A percentile compares a stretch with the other conserved stretches of the same genome.
Evolutionary conservation across 2,888 invertebrate genomes (phyloP).

Genomic region (Melitaea athalia): DNA sequence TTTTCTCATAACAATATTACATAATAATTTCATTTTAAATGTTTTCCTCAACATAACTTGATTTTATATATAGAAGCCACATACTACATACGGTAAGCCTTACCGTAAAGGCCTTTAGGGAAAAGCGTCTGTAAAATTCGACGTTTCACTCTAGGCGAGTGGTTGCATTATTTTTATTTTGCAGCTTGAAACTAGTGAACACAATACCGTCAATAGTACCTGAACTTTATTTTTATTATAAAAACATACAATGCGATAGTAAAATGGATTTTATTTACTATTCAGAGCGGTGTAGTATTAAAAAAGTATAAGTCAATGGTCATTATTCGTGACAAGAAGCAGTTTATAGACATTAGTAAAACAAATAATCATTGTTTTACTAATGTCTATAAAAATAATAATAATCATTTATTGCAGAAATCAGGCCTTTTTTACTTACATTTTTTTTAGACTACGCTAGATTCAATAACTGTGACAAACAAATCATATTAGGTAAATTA

Average conservation of each 20-base stretch:
- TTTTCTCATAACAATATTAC: background rate
- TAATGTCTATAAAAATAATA: too few species aligned
- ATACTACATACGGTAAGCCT: background rate
- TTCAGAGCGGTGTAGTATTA: too few species aligned
- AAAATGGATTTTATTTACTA: background rate
- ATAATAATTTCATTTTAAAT: background rate
- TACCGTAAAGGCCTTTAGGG: background rate
- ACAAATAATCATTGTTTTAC: too few species aligned
- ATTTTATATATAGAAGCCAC: background rate
- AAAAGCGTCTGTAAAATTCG: background rate
- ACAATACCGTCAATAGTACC: background rate
- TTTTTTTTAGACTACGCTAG: too few species aligned
- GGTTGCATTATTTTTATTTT: slow-evolving; percentile 9
- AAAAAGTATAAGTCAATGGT: too few species aligned
- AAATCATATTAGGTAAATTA: too few species aligned
- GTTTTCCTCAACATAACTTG: background rate
- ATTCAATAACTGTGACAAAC: too few species aligned
- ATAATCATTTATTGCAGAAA: too few species aligned
- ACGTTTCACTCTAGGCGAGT: background rate
- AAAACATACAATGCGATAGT: background rate
- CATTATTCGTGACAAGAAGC: too few species aligned
- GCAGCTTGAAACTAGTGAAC: background rate
- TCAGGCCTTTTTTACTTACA: too few species aligned
- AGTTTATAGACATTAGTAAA: too few species aligned
- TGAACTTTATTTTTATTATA: background rate